Base-by-base conservation (phyloP, 2,888 invertebrate genomes). In the Flexamia atlantica region DNA sequence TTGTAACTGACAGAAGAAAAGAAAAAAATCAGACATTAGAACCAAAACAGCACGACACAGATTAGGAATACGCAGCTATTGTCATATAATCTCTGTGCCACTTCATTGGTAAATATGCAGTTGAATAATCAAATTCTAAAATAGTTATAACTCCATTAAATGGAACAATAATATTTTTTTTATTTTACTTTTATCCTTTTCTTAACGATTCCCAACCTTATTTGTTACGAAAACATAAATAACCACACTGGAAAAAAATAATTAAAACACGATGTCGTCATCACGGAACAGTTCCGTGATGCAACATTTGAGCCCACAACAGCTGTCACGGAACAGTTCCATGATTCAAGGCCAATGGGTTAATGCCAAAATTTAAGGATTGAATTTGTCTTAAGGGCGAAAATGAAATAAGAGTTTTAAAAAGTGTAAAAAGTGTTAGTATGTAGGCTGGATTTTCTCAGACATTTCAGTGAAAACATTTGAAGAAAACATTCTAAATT, bases 281-380 rank as follows among this genome's bases (percentile, higher is more conserved):
- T 57, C 57, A 57, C 25, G 57, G 57, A 57, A 57, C 23, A 57
- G 57, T 23, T 57, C 57, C 57, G 20, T 57, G 57, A 57, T 57
- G 25, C 57, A 57, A 57, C 23, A 57, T 57, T 57, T 57, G 57
- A 23, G 57, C 57, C 57, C 25, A 57, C 57, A 57, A 57, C 57
- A 57, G 57, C 57, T 57, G 57, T 57, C 57, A 57, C 57, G 25
- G 57, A 57, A 57, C 57, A 57, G 57, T 57, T 57, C 57, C 23
- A 23, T 23, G 57, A 57, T 57, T 20, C 23, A 57, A 57, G 57
- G 57, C 57, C 57, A 57, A 57, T 57, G 57, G 20, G 57, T 57
- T 57, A 57, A 50, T n/a, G n/a, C n/a, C n/a, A n/a, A n/a, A n/a
- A n/a, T n/a, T n/a, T n/a, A n/a, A n/a, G n/a, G n/a, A n/a, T n/a